Percentiles rank a stretch among this genome's conserved stretches.
These are phyloP conservation scores for Anoplius nigerrimus DNA, from an alignment of 2,888 invertebrate species.

Conservation along the genomic window DNA sequence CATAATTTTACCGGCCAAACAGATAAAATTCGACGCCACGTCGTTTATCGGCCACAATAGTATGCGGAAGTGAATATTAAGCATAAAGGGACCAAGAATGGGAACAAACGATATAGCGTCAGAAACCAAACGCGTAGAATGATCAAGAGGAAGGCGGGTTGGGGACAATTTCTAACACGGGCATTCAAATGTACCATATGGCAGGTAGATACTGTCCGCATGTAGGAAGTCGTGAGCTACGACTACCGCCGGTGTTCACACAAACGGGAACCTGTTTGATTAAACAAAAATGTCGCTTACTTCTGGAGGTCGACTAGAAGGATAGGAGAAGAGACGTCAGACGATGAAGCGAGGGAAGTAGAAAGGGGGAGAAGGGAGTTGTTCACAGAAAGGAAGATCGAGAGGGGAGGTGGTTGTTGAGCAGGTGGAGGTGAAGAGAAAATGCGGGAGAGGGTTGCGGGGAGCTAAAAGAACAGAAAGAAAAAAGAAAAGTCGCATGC, in stretches of 20 bases:
- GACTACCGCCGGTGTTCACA: conserved; percentile 31
- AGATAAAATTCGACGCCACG: too few relatives aligned
- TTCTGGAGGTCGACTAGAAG: conserved; percentile 35
- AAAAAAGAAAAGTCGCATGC: conserved; percentile 16
- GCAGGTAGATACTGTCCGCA: conserved; percentile 33
- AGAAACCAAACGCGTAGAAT: conserved; percentile 1
- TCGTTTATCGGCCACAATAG: too few relatives aligned
- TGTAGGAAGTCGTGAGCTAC: conserved; percentile 46
- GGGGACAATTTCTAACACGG: conserved; percentile 19
- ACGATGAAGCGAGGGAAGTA: conserved; percentile 2
- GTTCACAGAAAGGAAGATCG: neutral
- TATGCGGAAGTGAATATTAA: too few relatives aligned
- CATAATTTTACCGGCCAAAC: too few relatives aligned
- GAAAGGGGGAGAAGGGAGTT: neutral
- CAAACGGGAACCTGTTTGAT: conserved; percentile 56
- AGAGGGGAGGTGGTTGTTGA: conserved; percentile 1
- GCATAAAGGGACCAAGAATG: too few relatives aligned
- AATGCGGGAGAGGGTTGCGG: conserved; percentile 3
- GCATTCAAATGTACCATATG: conserved; percentile 58
- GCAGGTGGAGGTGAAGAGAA: neutral
- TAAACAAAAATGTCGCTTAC: conserved; percentile 56
- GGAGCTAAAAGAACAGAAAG: conserved; percentile 18
- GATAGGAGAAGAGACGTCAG: conserved; percentile 31
- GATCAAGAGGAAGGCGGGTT: conserved; percentile 22
- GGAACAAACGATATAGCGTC: too few relatives aligned